Base-by-base conservation (phyloP, 2,888 invertebrate genomes). In the Ryuthela nishihirai region DNA sequence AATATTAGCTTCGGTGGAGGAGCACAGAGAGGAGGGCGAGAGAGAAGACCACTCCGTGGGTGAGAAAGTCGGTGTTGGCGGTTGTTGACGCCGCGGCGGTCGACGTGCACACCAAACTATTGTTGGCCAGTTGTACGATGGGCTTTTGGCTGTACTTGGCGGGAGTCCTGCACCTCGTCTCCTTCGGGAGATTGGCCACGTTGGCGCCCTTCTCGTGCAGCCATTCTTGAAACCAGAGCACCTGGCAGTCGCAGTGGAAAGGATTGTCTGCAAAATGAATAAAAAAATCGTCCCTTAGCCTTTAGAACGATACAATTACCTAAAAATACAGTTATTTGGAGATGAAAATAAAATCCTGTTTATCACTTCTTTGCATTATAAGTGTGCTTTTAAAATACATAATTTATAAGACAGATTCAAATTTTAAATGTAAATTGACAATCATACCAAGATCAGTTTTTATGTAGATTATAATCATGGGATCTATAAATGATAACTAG, bases 141-240 rank as follows among this genome's bases (percentile, higher is more conserved):
- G 64, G 56, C 36, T 38, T 52, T 26, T 60, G 59, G 10, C 36
- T 40, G 15, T 32, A 29, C 21, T 49, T 41, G 5, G 36, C 24
- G 6, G 64, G 58, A 1, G 52, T 32, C 10, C 48, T 42, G 49
- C 64, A 64, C 24, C 54, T 45, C 4, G 64, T 64, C 40, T 64
- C 62, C 29, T 58, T 50, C 4, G 64, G 64, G n/a, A 62, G 54
- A 18, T 53, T 64, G 34, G 47, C 58, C 2, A 62, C 62, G 20
- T 54, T 43, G 18, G 48, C 49, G 3, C 64, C 64, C 39, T 52
- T 49, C 4, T 34, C 41, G 5, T 39, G 48, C 7, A 64, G 44
- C 65, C 65, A 87, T 49, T 83, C 83, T 55, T 85, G 84, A 75
- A 91, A 90, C 92, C 93, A 93, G 46, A 84, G 83, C 66, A 93